These are phyloP conservation scores for Hirudinaria manillensis DNA, from an alignment of 2,888 invertebrate species.

Conservation along the genomic window DNA sequence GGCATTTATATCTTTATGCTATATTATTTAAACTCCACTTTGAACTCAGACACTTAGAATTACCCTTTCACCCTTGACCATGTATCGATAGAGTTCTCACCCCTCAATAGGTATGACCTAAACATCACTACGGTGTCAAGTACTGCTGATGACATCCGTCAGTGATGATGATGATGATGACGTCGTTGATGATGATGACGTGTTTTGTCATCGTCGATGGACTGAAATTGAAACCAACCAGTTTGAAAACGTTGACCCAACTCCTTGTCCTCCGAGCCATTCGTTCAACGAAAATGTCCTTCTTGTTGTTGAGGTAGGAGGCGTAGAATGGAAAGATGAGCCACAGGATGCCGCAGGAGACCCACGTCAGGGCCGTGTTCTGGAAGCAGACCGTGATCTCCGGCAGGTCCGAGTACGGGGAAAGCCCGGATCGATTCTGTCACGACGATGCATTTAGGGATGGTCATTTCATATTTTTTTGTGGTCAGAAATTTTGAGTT, in stretches of 20 bases:
- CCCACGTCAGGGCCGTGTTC: conserved; percentile 80
- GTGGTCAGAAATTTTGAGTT: no score
- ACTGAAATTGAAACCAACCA: conserved; percentile 16
- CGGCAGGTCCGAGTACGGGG: conserved; percentile 58
- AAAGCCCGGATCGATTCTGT: background rate
- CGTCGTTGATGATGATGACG: no score
- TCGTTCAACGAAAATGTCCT: background rate
- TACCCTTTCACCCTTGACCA: background rate
- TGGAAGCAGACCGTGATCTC: conserved; percentile 85
- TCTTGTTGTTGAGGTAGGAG: background rate
- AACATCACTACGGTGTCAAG: no score
- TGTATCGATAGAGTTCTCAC: background rate
- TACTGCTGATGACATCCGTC: no score
- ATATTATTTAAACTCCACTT: no score
- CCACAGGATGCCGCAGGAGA: conserved; percentile 57
- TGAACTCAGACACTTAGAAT: background rate
- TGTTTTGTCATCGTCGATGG: no score
- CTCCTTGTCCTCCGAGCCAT: background rate
- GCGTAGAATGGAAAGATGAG: conserved; percentile 16
- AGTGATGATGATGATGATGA: no score
- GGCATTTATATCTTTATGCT: no score
- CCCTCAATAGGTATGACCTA: no score
- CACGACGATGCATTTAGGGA: no score
- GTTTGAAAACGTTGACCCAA: conserved; percentile 25
- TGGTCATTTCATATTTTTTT: no score